Percentiles rank a stretch among this genome's conserved stretches.
phyloP scores from a whole-genome alignment of 2,797 vertebrate species.

The Hydrolagus colliei region DNA sequence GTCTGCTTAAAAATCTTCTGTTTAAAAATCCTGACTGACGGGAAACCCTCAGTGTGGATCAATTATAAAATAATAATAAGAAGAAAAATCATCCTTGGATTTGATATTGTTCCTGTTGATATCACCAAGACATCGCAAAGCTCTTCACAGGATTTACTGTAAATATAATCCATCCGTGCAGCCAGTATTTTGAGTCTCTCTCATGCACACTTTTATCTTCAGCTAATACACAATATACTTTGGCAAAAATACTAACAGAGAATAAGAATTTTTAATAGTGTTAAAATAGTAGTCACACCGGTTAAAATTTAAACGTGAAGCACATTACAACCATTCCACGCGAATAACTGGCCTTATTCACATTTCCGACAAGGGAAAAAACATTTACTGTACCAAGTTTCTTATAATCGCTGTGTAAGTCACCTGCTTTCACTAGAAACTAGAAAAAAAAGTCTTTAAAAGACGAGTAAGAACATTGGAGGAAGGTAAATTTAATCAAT shows the following conservation, averaged over 20 bases:
- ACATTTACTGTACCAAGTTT: no score
- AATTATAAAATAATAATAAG: no score
- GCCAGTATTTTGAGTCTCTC: no score
- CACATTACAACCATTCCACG: background rate
- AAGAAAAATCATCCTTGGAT: no score
- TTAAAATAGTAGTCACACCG: background rate
- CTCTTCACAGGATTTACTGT: no score
- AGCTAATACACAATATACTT: no score
- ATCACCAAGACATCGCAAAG: no score
- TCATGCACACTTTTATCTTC: no score
- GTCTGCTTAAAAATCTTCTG: background rate
- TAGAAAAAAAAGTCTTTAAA: constrained; percentile 2
- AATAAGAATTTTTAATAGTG: background rate
- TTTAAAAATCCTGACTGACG: background rate
- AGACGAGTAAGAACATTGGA: background rate
- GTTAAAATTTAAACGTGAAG: background rate
- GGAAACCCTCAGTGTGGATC: background rate
- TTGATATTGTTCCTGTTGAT: no score
- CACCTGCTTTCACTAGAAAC: background rate
- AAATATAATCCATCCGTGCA: no score
- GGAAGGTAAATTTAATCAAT: constrained; percentile 8
- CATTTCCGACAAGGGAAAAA: no score
- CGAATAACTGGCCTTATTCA: background rate
- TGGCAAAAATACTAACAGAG: no score
- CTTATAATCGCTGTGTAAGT: background rate